Base-by-base conservation (phyloP, 2,113 vertebrate species). In the Heloderma charlesbogerti region DNA sequence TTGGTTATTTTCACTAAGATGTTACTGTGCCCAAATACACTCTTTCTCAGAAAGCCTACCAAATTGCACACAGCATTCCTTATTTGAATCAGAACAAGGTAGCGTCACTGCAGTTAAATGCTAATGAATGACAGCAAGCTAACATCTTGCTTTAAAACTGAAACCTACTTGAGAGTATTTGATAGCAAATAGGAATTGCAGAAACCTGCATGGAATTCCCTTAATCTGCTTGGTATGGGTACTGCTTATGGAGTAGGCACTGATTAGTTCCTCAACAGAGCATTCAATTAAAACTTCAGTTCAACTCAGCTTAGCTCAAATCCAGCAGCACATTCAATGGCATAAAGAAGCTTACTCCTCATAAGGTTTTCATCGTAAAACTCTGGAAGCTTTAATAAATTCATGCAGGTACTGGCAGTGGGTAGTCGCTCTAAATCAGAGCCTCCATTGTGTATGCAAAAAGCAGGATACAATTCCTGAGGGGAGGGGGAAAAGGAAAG, bases 341-440 rank as follows among this genome's bases (percentile, higher is more conserved):
- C 99, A 7, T 99, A 99, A 29, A 99, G 98, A 40, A 99, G 98
- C 93, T 99, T 99, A 96, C 98, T 99, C 84, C 98, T 98, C 98
- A 99, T 98, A 87, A 98, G 97, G 3, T 98, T 96, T 93, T 98
- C 97, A 0, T 99, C 99, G 29, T 98, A 98, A 96, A 99, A 99
- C 96, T 99, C 99, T 0, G 99, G 99, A 45, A 99, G 98, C 95
- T 99, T 99, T 89, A 99, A 98, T 92, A 99, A 98, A 97, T 99
- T 99, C 99, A 99, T 99, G 97, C 99, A 99, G 95, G 99, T 99
- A 96, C 99, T 99, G 97, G 99, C 99, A 1, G 99, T 99, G 93
- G 99, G 99, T 0, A 99, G 97, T 83, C 99, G 98, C 88, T 99
- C 99, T 92, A 99, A 97, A 96, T 99, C 99, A 0, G 95, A 97